These are phyloP conservation scores for Caiman crocodilus DNA, from an alignment of 2,797 vertebrate genomes.

Conservation along the genomic window DNA sequence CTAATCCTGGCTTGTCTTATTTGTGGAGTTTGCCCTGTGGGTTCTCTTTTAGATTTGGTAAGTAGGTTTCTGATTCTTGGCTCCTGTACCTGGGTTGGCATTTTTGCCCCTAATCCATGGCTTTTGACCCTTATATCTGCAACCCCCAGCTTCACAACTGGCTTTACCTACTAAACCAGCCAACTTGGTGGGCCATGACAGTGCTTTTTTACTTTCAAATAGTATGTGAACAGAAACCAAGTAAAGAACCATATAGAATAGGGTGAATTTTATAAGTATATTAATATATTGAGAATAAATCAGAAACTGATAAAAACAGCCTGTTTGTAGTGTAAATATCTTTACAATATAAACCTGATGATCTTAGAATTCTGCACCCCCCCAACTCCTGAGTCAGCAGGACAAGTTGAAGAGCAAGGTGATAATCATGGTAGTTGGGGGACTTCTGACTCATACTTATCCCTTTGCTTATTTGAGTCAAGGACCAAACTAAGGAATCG, in stretches of 20 bases:
- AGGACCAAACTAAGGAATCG: neutral
- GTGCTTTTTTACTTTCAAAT: neutral
- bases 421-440: neutral
- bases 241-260: neutral
- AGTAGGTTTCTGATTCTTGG: too few species aligned
- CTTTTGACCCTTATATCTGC: too few species aligned
- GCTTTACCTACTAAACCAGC: too few species aligned
- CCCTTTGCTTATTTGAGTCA: neutral
- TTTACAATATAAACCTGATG: too few species aligned
- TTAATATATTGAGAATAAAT: neutral
- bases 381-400: neutral
- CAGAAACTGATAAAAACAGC: neutral
- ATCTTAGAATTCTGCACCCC: too few species aligned
- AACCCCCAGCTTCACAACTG: too few species aligned
- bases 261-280: neutral
- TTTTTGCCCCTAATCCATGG: too few species aligned
- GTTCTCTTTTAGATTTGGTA: too few species aligned
- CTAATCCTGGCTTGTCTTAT: too few species aligned
- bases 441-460: neutral
- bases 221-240: neutral
- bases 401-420: neutral
- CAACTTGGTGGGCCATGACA: too few species aligned
- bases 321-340: neutral
- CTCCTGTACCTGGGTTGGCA: too few species aligned
- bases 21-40: too few species aligned